These are phyloP conservation scores for Falco naumanni DNA, from an alignment of 2,797 vertebrate species.

Conservation along the genomic window DNA sequence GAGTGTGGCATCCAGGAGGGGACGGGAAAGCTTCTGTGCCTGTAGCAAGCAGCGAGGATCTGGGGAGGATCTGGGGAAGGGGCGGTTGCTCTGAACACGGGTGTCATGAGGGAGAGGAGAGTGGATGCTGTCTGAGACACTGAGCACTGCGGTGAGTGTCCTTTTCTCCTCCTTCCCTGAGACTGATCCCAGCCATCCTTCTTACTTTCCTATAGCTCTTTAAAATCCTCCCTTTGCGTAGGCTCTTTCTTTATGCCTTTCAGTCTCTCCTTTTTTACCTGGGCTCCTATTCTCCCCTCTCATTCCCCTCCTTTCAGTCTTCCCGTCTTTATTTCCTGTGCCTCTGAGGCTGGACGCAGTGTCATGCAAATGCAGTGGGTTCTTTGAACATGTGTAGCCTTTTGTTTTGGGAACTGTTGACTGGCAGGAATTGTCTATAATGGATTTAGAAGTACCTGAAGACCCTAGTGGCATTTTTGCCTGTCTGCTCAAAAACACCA, in stretches of 20 bases:
- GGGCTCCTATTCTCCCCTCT: not conserved
- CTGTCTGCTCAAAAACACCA: not conserved
- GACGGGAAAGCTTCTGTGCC: not conserved
- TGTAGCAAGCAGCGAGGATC: accelerated
- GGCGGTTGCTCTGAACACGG: not conserved
- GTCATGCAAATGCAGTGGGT: not conserved
- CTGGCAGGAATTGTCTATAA: not conserved
- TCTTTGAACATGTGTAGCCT: not conserved
- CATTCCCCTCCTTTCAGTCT: not conserved
- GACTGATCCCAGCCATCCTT: not conserved
- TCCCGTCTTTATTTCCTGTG: not conserved
- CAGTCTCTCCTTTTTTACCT: not conserved
- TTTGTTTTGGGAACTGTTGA: not conserved
- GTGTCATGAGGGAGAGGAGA: not conserved
- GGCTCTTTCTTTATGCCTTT: not conserved
- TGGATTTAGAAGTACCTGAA: constrained; percentile 8
- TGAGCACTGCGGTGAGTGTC: not conserved
- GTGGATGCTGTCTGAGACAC: not conserved
- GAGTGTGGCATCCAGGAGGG: not conserved
- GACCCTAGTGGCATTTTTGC: constrained; percentile 4
- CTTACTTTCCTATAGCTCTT: not conserved
- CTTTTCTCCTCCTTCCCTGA: not conserved
- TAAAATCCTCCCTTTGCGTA: not conserved
- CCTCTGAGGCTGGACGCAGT: not conserved
- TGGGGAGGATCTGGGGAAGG: not conserved